Conservation (phyloP, 2,888 invertebrate genomes). For the Tetanocera ferruginea region DNA sequence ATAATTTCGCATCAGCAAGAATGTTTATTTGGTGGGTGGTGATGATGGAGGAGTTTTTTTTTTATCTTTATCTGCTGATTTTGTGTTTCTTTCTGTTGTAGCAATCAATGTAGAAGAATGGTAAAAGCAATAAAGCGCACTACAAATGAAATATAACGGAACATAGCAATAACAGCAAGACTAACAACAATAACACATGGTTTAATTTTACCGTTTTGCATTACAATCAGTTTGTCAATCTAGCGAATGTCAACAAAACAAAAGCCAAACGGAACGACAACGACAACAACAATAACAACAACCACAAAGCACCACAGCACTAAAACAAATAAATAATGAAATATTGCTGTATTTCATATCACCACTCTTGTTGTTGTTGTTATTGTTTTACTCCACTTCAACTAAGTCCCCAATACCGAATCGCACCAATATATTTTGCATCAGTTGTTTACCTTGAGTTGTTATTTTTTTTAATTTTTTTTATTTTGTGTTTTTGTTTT, state of each 20-base stretch:
- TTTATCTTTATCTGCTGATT: background rate
- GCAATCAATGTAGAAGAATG: background rate
- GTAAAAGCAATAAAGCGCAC: background rate
- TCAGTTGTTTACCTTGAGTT: background rate
- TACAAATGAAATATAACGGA: background rate
- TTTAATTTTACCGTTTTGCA: conserved; percentile 4
- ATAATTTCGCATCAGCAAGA: background rate
- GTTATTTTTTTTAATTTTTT: background rate
- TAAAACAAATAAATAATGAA: no score
- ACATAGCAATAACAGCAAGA: background rate
- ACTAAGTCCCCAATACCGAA: background rate
- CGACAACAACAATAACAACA: background rate
- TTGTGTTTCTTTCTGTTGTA: background rate
- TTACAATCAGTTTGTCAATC: conserved; percentile 18
- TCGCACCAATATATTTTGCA: background rate
- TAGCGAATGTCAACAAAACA: background rate
- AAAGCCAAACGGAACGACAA: background rate
- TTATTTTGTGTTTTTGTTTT: no score
- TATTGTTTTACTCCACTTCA: no score
- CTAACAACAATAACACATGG: background rate
- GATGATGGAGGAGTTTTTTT: background rate
- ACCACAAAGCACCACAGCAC: background rate
- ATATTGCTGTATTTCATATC: no score
- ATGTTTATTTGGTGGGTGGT: background rate
- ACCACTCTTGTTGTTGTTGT: no score